phyloP scores from a whole-genome alignment of 2,888 invertebrate genomes.

The Saturnia japonica region DNA sequence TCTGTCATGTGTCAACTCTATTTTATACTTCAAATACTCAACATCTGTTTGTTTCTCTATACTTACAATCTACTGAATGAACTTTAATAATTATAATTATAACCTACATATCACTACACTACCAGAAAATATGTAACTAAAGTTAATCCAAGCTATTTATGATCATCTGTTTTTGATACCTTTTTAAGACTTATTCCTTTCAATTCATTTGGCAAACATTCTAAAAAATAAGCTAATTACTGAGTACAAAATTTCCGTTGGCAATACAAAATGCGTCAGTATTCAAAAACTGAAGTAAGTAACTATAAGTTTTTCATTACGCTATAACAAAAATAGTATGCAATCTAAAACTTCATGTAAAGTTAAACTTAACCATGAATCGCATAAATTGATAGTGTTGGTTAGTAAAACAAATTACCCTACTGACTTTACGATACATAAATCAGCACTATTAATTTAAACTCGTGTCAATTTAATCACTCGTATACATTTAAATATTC shows the following conservation, averaged over 20 bases:
- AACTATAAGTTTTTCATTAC: neutral
- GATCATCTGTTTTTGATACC: too few relatives aligned
- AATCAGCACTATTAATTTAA: neutral
- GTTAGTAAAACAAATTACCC: neutral
- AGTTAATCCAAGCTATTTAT: neutral
- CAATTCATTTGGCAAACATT: too few relatives aligned
- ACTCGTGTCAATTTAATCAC: neutral
- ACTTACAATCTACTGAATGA: neutral
- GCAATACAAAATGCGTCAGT: neutral
- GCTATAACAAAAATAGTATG: neutral
- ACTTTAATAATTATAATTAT: neutral
- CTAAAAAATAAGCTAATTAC: neutral
- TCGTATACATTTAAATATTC: too few relatives aligned
- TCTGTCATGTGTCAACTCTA: too few relatives aligned
- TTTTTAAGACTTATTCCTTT: too few relatives aligned
- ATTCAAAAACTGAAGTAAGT: neutral
- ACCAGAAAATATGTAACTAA: neutral
- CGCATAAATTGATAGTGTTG: neutral
- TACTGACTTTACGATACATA: neutral
- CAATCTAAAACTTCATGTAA: neutral
- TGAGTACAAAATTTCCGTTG: neutral
- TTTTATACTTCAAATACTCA: too few relatives aligned
- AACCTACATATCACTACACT: neutral
- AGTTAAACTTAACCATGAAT: neutral
- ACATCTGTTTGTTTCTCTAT: too few relatives aligned